Evolutionary conservation across 2,113 vertebrate species (phyloP).

Genomic region (Anas platyrhynchos): DNA sequence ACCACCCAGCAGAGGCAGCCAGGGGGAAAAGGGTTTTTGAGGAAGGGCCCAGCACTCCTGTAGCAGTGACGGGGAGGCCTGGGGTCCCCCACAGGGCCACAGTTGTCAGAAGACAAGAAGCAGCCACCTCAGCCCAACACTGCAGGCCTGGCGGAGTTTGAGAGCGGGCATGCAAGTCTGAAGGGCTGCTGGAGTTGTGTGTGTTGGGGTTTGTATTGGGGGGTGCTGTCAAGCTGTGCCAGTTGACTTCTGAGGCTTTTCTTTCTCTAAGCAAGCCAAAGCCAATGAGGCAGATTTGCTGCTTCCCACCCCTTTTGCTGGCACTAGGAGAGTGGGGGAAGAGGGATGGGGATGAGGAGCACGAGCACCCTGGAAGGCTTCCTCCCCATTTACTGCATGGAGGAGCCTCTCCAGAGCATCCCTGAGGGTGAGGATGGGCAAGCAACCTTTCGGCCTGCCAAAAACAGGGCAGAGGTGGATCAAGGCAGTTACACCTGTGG

Average conservation of each 20-base stretch:
- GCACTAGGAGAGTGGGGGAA: not conserved
- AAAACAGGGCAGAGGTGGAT: not conserved
- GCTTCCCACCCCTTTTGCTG: not conserved
- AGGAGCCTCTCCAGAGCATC: not conserved
- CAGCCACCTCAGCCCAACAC: not conserved
- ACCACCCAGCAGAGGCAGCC: fast-evolving
- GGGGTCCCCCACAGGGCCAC: fast-evolving
- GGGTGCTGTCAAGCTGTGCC: slow-evolving; percentile 16
- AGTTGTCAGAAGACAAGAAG: not conserved
- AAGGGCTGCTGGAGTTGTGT: not conserved
- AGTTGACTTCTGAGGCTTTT: slow-evolving; percentile 15
- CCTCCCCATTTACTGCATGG: fast-evolving
- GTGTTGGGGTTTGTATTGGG: too few species aligned
- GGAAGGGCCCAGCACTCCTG: not conserved
- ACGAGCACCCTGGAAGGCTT: fast-evolving
- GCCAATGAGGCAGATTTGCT: not conserved
- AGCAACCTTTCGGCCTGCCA: not conserved
- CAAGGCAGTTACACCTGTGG: not conserved
- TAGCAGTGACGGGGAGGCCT: not conserved
- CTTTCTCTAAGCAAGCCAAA: not conserved
- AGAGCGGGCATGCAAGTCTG: not conserved
- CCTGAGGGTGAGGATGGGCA: fast-evolving
- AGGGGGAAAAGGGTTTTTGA: not conserved
- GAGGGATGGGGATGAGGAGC: fast-evolving
- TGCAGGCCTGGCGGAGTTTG: fast-evolving